Percentiles rank a stretch among this genome's conserved stretches.
phyloP scores from a whole-genome alignment of 2,113 vertebrate species.

The Psilopsiagon aymara region DNA sequence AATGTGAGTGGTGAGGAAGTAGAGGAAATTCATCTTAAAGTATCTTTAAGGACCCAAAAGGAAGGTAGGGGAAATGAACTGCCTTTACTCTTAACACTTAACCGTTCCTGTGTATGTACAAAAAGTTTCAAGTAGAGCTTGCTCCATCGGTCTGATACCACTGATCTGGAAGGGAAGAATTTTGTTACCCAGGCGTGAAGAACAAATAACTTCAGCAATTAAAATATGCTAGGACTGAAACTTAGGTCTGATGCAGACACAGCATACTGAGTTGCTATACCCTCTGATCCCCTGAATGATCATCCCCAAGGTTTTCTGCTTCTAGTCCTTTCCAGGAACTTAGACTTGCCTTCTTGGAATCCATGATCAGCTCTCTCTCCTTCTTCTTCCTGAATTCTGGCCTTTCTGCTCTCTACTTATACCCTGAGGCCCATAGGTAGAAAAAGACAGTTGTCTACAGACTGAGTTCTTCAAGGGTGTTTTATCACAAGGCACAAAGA shows the following conservation, averaged over 20 bases:
- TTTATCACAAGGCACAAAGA: neutral
- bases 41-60: neutral
- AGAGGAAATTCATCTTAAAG: neutral
- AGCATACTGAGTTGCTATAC: accelerated
- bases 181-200: neutral
- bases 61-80: neutral
- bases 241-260: neutral
- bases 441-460: neutral
- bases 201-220: neutral
- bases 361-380: accelerated
- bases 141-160: neutral
- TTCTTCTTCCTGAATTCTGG: neutral
- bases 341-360: neutral
- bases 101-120: neutral
- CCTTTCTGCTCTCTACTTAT: neutral
- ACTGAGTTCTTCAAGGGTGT: neutral
- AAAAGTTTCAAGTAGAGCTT: neutral
- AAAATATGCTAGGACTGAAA: neutral
- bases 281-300: neutral
- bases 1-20: neutral
- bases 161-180: neutral
- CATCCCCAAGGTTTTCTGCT: neutral
- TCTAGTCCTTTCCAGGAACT: neutral
- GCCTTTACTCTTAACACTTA: neutral
- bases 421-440: accelerated